Base-by-base conservation (phyloP, 2,888 invertebrate genomes). In the Mechanitis mazaeus region DNA sequence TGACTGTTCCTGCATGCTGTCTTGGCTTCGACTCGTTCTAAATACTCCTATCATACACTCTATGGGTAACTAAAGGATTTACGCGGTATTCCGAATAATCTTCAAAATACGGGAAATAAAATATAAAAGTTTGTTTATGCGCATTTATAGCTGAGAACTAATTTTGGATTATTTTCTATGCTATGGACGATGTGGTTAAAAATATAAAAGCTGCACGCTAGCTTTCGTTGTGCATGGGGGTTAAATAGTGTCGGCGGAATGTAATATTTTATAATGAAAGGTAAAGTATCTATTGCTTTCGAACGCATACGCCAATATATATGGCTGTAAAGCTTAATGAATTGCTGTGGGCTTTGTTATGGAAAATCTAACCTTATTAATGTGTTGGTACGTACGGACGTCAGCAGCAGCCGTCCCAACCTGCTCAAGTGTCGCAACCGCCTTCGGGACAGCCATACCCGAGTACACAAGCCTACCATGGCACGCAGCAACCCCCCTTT, bases 341-440 rank as follows among this genome's bases (percentile, higher is more conserved):
- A 80, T 90, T 89, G 89, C 89, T 90, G 79, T 81, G 84, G 81
- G 87, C 85, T 87, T 87, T 77, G 74, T 84, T 79, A 88, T 85
- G 87, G 89, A 90, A 89, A 90, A 90, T 89, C 90, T 90, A 90
- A 90, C 90, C 90, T 90, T 88, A 89, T 89, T 90, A 90, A 90
- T 90, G 90, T 90, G 87, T 90, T 90, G 90, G 89, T 90, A 84
- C 90, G 90, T 90, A 90, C 89, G 90, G 90, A 90, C 90, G 90
- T 89, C 89, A 90, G 90, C 90, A 90, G 89, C 90, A 90, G 89
- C 85, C 88, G 87, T 87, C 88, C 86, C 90, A 90, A 88, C 87
- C 86, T 81, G 83, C 84, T 81, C 88, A 84, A 85, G 85, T 84
- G 84, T 87, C 88, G 85, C 90, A 90, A 84, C 89, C 81, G 86